Evolutionary conservation across 2,888 invertebrate species (phyloP).

Genomic region (Drosophila seclusa): DNA sequence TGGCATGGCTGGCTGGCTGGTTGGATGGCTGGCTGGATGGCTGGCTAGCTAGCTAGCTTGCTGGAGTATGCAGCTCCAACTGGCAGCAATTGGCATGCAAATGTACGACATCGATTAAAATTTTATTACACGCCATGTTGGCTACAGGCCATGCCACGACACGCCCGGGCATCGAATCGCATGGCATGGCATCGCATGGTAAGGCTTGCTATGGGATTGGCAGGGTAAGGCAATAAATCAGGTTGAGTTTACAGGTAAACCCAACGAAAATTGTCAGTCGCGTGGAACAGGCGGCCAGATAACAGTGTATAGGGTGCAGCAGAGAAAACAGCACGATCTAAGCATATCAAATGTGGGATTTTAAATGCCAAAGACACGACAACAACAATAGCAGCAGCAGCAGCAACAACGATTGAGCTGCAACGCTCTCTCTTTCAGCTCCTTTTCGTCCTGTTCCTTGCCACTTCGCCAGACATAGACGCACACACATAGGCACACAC

Average conservation of each 20-base stretch:
- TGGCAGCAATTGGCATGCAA: constrained; percentile 75
- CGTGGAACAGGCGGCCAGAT: constrained; percentile 39
- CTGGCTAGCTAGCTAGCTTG: not conserved
- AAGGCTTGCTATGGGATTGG: constrained; percentile 22
- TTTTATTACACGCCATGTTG: constrained; percentile 80
- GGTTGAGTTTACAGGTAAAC: constrained; percentile 79
- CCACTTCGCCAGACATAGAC: constrained; percentile 51
- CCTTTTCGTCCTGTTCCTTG: constrained; percentile 3
- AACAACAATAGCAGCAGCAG: constrained; percentile 43
- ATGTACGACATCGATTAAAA: constrained; percentile 82
- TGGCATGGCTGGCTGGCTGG: constrained; percentile 12
- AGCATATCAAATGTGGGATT: constrained; percentile 80
- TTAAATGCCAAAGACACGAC: constrained; percentile 74
- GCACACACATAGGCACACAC: constrained; percentile 48
- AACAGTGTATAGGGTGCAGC: constrained; percentile 17
- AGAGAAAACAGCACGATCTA: constrained; percentile 45
- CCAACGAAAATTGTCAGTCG: constrained; percentile 78
- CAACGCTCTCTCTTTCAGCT: constrained; percentile 26
- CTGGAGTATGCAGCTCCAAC: constrained; percentile 1
- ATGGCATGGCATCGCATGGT: constrained; percentile 15
- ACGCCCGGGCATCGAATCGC: constrained; percentile 31
- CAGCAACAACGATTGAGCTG: constrained; percentile 36
- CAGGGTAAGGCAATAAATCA: constrained; percentile 73
- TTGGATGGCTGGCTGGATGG: not conserved
- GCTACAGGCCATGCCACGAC: constrained; percentile 55